phyloP scores from a whole-genome alignment of 2,888 invertebrate species.

The Protonemura montana region DNA sequence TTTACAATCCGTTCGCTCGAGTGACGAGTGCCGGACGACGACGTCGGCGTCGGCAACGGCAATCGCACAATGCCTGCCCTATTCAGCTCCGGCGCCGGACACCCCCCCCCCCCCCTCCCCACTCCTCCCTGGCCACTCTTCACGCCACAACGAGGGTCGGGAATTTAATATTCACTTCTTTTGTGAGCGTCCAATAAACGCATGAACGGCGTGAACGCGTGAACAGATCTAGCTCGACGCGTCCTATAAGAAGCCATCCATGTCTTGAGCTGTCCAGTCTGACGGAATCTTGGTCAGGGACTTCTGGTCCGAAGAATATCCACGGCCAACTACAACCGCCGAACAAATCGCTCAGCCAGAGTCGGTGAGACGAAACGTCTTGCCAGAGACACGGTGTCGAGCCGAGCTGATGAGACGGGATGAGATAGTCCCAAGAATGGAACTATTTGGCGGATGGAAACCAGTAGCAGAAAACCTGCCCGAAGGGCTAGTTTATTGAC shows the following conservation, averaged over 20 bases:
- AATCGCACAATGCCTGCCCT: not conserved
- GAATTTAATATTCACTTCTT: conserved; percentile 35
- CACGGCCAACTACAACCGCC: not conserved
- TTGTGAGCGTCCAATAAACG: conserved; percentile 32
- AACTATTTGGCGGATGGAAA: not conserved
- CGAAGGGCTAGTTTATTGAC: not conserved
- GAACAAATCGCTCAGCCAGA: too few species aligned
- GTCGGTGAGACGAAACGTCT: not conserved
- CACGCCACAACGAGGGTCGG: not conserved
- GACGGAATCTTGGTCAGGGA: not conserved
- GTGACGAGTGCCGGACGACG: not conserved
- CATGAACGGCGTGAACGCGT: not conserved
- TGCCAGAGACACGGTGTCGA: not conserved
- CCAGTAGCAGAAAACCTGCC: not conserved
- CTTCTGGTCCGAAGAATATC: not conserved
- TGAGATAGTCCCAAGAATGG: not conserved
- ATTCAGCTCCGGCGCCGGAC: not conserved
- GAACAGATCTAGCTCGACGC: not conserved
- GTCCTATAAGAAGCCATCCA: not conserved
- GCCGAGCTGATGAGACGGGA: not conserved
- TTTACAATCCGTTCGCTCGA: not conserved
- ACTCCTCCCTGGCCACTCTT: not conserved
- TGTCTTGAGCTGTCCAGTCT: not conserved
- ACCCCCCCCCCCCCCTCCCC: not conserved
- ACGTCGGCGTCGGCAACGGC: not conserved